Evolutionary conservation across 2,113 vertebrate species (phyloP).

Genomic region (Damaliscus lunatus): DNA sequence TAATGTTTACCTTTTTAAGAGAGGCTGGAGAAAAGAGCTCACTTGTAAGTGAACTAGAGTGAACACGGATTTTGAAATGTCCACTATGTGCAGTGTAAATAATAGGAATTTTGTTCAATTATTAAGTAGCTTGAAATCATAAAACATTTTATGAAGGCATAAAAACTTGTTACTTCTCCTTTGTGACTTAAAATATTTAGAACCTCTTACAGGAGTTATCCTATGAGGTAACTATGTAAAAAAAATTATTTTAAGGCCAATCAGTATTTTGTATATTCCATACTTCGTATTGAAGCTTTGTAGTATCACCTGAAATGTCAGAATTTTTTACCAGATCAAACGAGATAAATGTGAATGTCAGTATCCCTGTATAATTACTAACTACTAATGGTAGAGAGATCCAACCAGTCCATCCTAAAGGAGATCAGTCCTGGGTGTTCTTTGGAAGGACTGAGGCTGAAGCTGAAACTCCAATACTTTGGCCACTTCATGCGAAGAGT

Average conservation of each 20-base stretch:
- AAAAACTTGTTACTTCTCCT: neutral
- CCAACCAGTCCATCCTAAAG: neutral
- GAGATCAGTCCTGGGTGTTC: neutral
- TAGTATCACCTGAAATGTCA: neutral
- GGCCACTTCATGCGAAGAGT: too few species aligned
- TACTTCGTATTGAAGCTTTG: neutral
- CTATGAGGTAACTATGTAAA: neutral
- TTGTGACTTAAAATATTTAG: neutral
- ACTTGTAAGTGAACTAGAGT: neutral
- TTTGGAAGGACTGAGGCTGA: too few species aligned
- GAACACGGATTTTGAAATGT: neutral
- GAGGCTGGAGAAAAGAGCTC: neutral
- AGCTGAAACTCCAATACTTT: too few species aligned
- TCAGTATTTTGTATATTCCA: neutral
- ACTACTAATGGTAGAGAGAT: neutral
- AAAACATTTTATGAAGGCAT: neutral
- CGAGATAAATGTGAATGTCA: neutral
- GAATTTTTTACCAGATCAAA: neutral
- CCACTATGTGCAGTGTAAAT: neutral
- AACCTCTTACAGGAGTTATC: neutral
- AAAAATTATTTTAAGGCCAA: neutral
- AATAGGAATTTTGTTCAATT: neutral
- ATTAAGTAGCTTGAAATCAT: slow-evolving; percentile 26
- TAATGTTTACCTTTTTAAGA: neutral
- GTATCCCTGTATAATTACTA: neutral